Percentiles rank a stretch among this genome's conserved stretches.
These are phyloP conservation scores for Triops longicaudatus DNA, from an alignment of 1,140 invertebrate species.

Conservation along the genomic window DNA sequence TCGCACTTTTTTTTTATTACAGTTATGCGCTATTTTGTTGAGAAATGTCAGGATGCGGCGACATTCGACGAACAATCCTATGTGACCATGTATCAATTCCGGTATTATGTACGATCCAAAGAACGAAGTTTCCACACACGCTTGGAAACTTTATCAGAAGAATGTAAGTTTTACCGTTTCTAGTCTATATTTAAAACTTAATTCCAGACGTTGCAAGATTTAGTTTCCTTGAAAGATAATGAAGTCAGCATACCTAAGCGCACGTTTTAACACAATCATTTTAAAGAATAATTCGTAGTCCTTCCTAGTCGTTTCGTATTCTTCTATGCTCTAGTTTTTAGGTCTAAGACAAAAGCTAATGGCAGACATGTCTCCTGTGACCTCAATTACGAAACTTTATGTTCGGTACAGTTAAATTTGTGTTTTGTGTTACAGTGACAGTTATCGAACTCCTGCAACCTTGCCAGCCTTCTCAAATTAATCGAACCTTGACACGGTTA, in stretches of 20 bases:
- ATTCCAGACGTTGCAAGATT: too few species aligned
- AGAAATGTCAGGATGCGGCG: conserved; percentile 38
- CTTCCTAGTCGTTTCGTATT: too few species aligned
- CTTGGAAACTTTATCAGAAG: conserved; percentile 37
- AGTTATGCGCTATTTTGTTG: conserved; percentile 40
- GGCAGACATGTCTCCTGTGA: too few species aligned
- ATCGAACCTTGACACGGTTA: conserved; percentile 36
- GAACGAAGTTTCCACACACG: conserved; percentile 34
- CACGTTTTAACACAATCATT: too few species aligned
- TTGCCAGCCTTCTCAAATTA: conserved; percentile 31
- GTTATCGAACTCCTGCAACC: conserved; percentile 36
- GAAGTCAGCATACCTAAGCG: too few species aligned
- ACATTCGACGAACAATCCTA: conserved; percentile 38
- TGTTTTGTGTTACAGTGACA: conserved; percentile 36
- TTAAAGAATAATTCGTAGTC: too few species aligned
- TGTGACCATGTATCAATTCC: conserved; percentile 43
- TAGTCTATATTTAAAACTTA: conserved; percentile 20
- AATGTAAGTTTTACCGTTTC: conserved; percentile 37
- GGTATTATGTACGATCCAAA: conserved; percentile 38
- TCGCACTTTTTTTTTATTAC: conserved; percentile 30
- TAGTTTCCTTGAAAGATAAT: too few species aligned
- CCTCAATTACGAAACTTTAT: too few species aligned
- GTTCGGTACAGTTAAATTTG: too few species aligned
- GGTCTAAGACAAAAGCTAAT: too few species aligned
- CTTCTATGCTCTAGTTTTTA: too few species aligned